Conservation (phyloP, 1,140 invertebrate species). For the Papilio aristodemus region DNA sequence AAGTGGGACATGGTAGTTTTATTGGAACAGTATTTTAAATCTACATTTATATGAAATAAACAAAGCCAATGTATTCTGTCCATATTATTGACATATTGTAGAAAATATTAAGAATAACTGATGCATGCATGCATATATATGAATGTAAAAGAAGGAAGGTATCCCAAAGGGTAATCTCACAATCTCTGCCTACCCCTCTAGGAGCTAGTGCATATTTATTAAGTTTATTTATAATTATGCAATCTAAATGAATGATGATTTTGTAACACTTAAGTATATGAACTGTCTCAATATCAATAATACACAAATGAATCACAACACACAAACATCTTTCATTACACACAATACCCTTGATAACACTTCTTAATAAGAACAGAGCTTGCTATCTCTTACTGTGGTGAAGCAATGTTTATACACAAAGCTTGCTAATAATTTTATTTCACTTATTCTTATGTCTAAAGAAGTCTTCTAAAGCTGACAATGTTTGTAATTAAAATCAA, state of each 20-base stretch:
- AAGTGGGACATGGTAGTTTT: too few relatives aligned
- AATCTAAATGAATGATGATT: slow-evolving; percentile 6
- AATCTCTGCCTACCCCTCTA: neutral
- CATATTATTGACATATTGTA: too few relatives aligned
- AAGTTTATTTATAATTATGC: slow-evolving; percentile 13
- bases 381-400: slow-evolving; percentile 35
- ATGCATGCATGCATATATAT: too few relatives aligned
- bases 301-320: slow-evolving; percentile 52
- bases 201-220: neutral
- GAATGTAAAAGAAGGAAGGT: neutral
- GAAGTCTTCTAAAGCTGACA: slow-evolving; percentile 31
- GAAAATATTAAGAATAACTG: too few relatives aligned
- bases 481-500: slow-evolving; percentile 45
- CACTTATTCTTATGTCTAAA: slow-evolving; percentile 24
- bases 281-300: neutral
- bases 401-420: slow-evolving; percentile 22
- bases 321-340: slow-evolving; percentile 64
- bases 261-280: slow-evolving; percentile 11
- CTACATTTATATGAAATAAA: too few relatives aligned
- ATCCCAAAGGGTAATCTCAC: too few relatives aligned
- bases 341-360: slow-evolving; percentile 62
- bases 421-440: slow-evolving; percentile 27
- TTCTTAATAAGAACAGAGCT: slow-evolving; percentile 66
- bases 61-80: too few relatives aligned
- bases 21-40: too few relatives aligned